Evolutionary conservation across 2,888 invertebrate species (phyloP).

Genomic region (Microctonus hyperodae): DNA sequence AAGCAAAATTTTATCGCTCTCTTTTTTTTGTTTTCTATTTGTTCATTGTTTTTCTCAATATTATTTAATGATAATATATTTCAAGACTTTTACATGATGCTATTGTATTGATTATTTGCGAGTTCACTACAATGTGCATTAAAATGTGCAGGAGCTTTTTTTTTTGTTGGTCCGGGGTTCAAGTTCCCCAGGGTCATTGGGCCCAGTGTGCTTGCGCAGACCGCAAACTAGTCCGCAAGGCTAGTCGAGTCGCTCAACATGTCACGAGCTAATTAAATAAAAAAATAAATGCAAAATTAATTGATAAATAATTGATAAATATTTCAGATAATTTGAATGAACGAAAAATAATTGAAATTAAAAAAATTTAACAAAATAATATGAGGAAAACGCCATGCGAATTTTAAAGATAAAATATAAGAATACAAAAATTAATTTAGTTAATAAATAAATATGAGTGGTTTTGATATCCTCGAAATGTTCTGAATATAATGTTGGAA

Average conservation of each 20-base stretch:
- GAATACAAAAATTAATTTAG: background rate
- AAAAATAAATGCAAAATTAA: conserved; percentile 15
- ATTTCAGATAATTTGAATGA: conserved; percentile 5
- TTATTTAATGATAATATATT: no score
- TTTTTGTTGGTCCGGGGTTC: conserved; percentile 51
- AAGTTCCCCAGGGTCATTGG: conserved; percentile 57
- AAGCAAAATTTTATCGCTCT: no score
- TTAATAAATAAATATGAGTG: background rate
- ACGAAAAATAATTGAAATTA: conserved; percentile 13
- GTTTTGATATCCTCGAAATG: background rate
- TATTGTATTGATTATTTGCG: no score
- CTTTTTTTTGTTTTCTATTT: no score
- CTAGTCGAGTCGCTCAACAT: conserved; percentile 60
- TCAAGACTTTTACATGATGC: conserved; percentile 37
- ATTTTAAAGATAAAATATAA: background rate
- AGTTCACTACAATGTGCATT: no score
- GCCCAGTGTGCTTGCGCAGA: conserved; percentile 62
- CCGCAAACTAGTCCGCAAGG: conserved; percentile 62
- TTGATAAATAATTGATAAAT: background rate
- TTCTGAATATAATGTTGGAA: background rate
- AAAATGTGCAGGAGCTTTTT: no score
- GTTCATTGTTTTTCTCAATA: no score
- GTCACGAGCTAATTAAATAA: conserved; percentile 43
- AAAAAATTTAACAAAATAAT: no score
- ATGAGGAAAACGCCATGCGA: no score